Base-by-base conservation (phyloP, 2,888 invertebrate species). In the Apamea sordens region DNA sequence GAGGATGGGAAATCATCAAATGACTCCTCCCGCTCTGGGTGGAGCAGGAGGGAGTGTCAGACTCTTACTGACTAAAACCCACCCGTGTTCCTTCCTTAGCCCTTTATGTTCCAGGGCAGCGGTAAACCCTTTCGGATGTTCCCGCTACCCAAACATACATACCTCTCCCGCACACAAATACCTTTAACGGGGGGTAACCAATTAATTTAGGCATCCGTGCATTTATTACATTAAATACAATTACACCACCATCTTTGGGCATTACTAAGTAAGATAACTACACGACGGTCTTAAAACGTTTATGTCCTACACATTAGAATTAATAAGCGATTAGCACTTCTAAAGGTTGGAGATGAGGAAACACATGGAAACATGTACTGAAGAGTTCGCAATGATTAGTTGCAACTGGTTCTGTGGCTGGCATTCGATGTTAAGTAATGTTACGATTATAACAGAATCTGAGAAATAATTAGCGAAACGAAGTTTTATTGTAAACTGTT, bases 331-430 rank as follows among this genome's bases (percentile, higher is more conserved):
- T 80, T 80, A 83, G 7, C 56, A 71, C 63, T 21, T 72, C n/a
- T 73, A 83, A 84, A 80, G 76, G 84, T 83, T 36, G 18, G 7
- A 5, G 73, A 70, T 83, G 70, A 56, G 68, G 80, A 61, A 84
- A 84, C 28, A 63, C 2, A 61, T 36, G 56, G 32, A 21, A 44
- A 50, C 47, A 61, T 61, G 53, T 15, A 69, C 59, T 59, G 53
- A 44, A 53, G 74, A 50, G 72, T 15, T 41, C 28, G 41, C 68
- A n/a, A 15, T 73, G 50, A 15, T 56, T 50, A 32, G 41, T 61
- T 69, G 59, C 18, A 68, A 68, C 63, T 72, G 7, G 56, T 67
- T 82, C 64, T 63, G 56, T 59, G 63, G 59, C 65, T 71, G 50
- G 28, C 53, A 63, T 73, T 69, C 32, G 72, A 28, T 11, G 15